Evolutionary conservation across 2,888 invertebrate species (phyloP).

Genomic region (Beris chalybata): DNA sequence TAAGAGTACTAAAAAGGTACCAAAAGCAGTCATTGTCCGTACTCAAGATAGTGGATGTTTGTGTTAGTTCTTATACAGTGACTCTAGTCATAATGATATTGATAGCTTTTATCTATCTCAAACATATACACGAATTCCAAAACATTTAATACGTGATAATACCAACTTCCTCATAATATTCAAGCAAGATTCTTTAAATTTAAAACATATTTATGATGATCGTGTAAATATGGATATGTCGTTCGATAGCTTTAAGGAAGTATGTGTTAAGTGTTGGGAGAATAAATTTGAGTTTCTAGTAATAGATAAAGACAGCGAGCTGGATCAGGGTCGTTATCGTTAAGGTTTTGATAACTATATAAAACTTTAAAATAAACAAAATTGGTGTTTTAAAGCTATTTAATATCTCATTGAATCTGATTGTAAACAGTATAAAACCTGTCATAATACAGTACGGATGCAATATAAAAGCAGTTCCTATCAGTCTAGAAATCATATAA

Average conservation of each 20-base stretch:
- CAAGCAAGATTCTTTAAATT: conserved; percentile 49
- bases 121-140: conserved; percentile 49
- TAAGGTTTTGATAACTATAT: conserved; percentile 44
- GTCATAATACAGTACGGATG: no score
- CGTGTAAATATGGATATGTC: conserved; percentile 32
- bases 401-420: no score
- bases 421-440: no score
- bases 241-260: conserved; percentile 43
- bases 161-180: conserved; percentile 49
- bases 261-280: conserved; percentile 48
- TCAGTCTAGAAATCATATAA: no score
- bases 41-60: no score
- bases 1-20: no score
- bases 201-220: conserved; percentile 44
- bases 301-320: conserved; percentile 44
- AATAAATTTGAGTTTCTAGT: conserved; percentile 45
- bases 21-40: no score
- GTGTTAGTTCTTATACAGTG: no score
- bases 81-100: conserved; percentile 43
- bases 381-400: no score
- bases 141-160: conserved; percentile 50
- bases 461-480: no score
- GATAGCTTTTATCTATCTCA: conserved; percentile 50
- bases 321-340: conserved; percentile 42
- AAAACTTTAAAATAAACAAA: conserved; percentile 11